Base-by-base conservation (phyloP, 2,888 invertebrate genomes). In the Cataglyphis cursor region DNA sequence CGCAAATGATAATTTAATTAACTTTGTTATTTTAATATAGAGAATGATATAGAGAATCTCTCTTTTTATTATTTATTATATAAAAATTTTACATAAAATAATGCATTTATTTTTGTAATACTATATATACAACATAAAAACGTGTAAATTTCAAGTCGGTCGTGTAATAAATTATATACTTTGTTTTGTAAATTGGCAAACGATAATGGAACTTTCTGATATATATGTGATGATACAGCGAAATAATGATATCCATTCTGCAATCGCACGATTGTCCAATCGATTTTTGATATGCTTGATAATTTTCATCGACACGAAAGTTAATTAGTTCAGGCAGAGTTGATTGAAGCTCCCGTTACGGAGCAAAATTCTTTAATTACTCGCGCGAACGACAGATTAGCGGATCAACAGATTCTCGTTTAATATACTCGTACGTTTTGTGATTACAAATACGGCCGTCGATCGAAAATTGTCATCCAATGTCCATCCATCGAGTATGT, bases 361-460 rank as follows among this genome's bases (percentile, higher is more conserved):
- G 57, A 38, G 38, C 31, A 66, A 66, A 82, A 82, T 61, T 72
- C 65, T 83, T 81, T 73, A 61, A 83, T 73, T 81, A 72, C 65
- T 51, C 48, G 35, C 54, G 3, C 28, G 48, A 51, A n/a, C 51
- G 44, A 44, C 31, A 70, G 73, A 48, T 44, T n/a, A 24, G 21
- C 21, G 68, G 38, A 59, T 70, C 72, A 21, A 12, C 41, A 41
- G 15, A 72, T 59, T 72, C 48, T 72, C 31, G 10, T n/a, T 57
- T n/a, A 38, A 1, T n/a, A 18, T n/a, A 70, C 2, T 78, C 21
- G 12, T 21, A 21, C 24, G 21, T 59, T 78, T 28, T 28, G 6
- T 28, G n/a, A 4, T 21, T 59, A 35, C 73, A 68, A 57, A 21
- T 12, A 78, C 24, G 31, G 21, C 21, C 24, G 10, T 66, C 54